phyloP scores from a whole-genome alignment of 2,797 vertebrate genomes.

The Pipistrellus kuhlii region DNA sequence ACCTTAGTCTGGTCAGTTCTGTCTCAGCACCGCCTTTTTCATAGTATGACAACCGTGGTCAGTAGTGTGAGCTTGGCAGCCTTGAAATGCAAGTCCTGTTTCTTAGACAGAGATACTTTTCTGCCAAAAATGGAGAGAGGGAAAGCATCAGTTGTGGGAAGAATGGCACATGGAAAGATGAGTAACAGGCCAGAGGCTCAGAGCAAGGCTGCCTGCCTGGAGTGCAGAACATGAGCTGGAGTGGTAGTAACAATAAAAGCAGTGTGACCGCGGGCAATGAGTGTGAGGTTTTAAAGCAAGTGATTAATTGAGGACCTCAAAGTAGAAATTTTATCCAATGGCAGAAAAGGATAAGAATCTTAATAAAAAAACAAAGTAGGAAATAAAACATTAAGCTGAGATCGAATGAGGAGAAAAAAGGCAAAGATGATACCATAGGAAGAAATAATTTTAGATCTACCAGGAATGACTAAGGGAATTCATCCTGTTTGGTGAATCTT shows the following conservation, averaged over 20 bases:
- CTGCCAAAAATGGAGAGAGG: constrained; percentile 1
- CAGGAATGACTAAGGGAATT: constrained; percentile 11
- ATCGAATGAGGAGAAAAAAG: not conserved
- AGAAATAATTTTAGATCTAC: constrained; percentile 4
- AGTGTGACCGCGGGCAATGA: not conserved
- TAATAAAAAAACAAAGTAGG: constrained; percentile 51
- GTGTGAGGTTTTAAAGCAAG: not conserved
- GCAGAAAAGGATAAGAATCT: constrained; percentile 50
- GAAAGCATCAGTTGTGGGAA: not conserved
- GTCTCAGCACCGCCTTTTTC: not conserved
- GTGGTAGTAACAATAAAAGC: not conserved
- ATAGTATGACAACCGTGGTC: not conserved
- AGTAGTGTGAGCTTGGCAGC: not conserved
- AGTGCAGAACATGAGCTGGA: not conserved
- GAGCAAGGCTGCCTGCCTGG: not conserved
- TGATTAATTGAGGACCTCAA: not conserved
- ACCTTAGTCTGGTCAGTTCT: not conserved
- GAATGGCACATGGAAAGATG: constrained; percentile 33
- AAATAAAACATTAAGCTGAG: constrained; percentile 14
- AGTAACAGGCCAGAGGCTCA: not conserved
- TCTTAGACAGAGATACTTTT: constrained; percentile 31
- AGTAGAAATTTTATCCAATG: constrained; percentile 30
- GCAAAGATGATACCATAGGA: not conserved
- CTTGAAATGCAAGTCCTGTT: not conserved
- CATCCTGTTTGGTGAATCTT: constrained; percentile 44